Base-by-base conservation (phyloP, 2,797 vertebrate species). In the Pteropus rufus region DNA sequence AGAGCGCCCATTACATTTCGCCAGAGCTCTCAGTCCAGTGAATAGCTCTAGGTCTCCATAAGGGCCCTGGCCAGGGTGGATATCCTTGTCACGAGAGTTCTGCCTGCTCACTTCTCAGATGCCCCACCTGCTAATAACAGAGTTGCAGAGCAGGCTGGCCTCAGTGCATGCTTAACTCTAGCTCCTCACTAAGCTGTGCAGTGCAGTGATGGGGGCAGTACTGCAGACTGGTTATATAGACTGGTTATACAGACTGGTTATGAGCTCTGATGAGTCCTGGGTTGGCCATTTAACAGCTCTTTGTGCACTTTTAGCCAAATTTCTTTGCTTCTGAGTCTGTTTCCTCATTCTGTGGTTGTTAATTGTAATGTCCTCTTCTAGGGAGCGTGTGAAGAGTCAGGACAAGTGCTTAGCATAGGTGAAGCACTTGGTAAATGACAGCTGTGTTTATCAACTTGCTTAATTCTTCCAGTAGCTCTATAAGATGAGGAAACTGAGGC, bases 391-490 rank as follows among this genome's bases (percentile, higher is more conserved):
- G 49, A 77, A 84, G 67, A 70, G 24, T 56, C 49, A 72, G 88
- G 39, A 31, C 49, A 52, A 64, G 26, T 83, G 49, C 58, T 93
- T 75, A 84, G 70, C 26, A 19, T 54, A 67, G 44, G 72, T 18
- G 58, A 93, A 39, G 23, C 16, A 24, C 23, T 82, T 95, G 14
- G n/a, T 49, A 81, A 88, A 23, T 75, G 72, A 85, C 24, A 94
- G 34, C 36, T 76, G 56, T 82, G 69, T 75, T 94, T 75, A 34
- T 91, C 41, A 41, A n/a, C 19, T 82, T 2, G 15, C 54, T 19
- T 86, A 77, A 70, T 26, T 70, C 65, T 79, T 26, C 62, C 29
- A 79, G 2, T 36, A 62, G 26, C 31, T 89, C 62, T 83, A 36
- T 2, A 1, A 44, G n/a, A 7, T 62, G 46, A 79, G 39, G 49